These are phyloP conservation scores for Teinopalpus imperialis DNA, from an alignment of 2,888 invertebrate genomes.

Conservation along the genomic window DNA sequence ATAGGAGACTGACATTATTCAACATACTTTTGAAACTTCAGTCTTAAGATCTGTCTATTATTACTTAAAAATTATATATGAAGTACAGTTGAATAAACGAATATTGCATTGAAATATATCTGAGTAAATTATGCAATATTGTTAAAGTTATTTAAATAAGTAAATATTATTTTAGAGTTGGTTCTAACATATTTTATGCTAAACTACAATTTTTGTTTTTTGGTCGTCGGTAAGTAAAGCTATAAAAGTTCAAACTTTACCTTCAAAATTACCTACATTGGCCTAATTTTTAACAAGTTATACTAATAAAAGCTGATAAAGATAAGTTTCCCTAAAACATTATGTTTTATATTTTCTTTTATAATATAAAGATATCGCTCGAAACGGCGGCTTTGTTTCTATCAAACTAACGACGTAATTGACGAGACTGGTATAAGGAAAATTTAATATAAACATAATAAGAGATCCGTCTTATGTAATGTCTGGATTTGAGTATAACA, in stretches of 20 bases:
- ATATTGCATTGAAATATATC: conserved; percentile 33
- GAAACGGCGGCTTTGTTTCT: neutral
- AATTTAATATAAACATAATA: conserved; percentile 8
- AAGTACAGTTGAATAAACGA: conserved; percentile 35
- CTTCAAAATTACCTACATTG: conserved; percentile 21
- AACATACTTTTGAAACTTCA: conserved; percentile 42
- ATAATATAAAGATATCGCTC: neutral
- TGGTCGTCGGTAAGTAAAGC: conserved; percentile 50
- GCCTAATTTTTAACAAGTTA: conserved; percentile 19
- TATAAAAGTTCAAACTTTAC: conserved; percentile 29
- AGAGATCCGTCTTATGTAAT: neutral
- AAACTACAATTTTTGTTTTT: conserved; percentile 41
- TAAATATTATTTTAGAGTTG: conserved; percentile 1
- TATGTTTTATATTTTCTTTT: conserved; percentile 10
- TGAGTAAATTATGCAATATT: conserved; percentile 9
- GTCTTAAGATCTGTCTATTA: conserved; percentile 77
- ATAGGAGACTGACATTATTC: conserved; percentile 43
- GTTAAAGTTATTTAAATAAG: conserved; percentile 11
- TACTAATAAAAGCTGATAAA: conserved; percentile 17
- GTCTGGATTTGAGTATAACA: neutral
- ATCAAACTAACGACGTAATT: conserved; percentile 21
- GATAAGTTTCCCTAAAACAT: neutral
- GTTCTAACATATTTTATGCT: conserved; percentile 27
- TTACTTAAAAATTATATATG: conserved; percentile 49
- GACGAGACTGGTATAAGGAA: conserved; percentile 16